Base-by-base conservation (phyloP, 2,113 vertebrate species). In the Nesogale talazaci region DNA sequence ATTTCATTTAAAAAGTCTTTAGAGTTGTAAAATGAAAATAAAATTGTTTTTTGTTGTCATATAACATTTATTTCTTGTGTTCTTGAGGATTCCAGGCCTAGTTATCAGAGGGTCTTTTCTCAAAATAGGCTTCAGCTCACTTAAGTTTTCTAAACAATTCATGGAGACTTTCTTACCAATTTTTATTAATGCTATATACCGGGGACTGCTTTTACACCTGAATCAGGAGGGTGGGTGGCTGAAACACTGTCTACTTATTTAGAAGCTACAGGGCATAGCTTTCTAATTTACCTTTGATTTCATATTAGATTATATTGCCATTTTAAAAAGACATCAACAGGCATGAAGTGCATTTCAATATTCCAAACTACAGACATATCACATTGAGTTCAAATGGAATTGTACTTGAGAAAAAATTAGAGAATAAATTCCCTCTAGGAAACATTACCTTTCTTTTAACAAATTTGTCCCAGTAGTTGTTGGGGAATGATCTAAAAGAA, bases 391-490 rank as follows among this genome's bases (percentile, higher is more conserved):
- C 22, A 94, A 76, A 22, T 75, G 82, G 19, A 77, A 78, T 0
- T 3, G 17, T 29, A 87, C 31, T 83, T 63, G 2, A 38, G 34
- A 52, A 40, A 94, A 19, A 10, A 23, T 11, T 0, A 57, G 3
- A 76, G 56, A 94, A 86, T 36, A 4, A 69, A 85, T 76, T 87
- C 85, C 36, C 36, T 6, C 87, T 96, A 86, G 75, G 95, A 90
- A 19, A 1, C 3, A 91, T 97, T 97, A 98, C 98, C 97, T 98
- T 98, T 97, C 98, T 98, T 97, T 99, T 99, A 84, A 99, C 99
- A 98, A 99, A 99, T 94, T 99, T 99, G 95, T 99, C 99, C 99
- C 99, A 99, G 85, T 99, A 99, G 96, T 99, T 99, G 96, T 99
- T 99, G 78, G 99, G 99, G 95, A 99, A 99, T 94, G 99, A 99